Conservation (phyloP, 92 coral and sea anemone species). For the Porites rus region DNA sequence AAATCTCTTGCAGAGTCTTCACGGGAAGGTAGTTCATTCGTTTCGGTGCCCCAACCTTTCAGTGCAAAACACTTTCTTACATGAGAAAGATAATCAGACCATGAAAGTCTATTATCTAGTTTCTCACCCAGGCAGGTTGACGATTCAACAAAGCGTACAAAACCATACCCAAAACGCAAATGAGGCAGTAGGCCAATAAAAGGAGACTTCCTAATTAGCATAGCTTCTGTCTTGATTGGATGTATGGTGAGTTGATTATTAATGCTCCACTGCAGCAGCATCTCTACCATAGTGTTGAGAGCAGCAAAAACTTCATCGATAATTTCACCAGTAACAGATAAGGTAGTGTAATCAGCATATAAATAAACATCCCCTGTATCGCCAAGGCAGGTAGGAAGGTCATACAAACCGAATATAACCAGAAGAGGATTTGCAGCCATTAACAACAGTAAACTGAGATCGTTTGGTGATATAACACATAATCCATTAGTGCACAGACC, state of each 20-base stretch:
- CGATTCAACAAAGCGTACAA: too few relatives aligned
- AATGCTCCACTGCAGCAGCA: too few relatives aligned
- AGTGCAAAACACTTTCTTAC: not conserved
- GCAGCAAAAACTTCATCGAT: constrained; percentile 7
- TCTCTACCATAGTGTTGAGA: not conserved
- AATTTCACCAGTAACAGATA: constrained; percentile 3
- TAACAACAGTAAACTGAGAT: constrained; percentile 28
- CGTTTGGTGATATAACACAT: constrained; percentile 25
- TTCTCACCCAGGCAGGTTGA: too few relatives aligned
- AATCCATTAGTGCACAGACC: constrained; percentile 38
- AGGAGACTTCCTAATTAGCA: too few relatives aligned
- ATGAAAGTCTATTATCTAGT: too few relatives aligned
- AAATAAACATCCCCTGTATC: constrained; percentile 9
- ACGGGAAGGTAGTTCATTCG: constrained; percentile 4
- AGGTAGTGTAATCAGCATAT: constrained; percentile 30
- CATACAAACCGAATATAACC: constrained; percentile 20
- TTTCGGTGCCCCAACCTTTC: constrained; percentile 20
- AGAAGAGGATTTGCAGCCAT: constrained; percentile 23
- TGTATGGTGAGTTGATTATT: too few relatives aligned
- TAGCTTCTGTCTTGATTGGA: too few relatives aligned
- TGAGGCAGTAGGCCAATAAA: too few relatives aligned
- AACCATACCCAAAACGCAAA: too few relatives aligned
- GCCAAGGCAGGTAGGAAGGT: constrained; percentile 30
- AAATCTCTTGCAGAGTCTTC: not conserved
- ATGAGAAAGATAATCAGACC: too few relatives aligned